These are phyloP conservation scores for Halictus rubicundus DNA, from an alignment of 1,140 invertebrate species.

Conservation along the genomic window DNA sequence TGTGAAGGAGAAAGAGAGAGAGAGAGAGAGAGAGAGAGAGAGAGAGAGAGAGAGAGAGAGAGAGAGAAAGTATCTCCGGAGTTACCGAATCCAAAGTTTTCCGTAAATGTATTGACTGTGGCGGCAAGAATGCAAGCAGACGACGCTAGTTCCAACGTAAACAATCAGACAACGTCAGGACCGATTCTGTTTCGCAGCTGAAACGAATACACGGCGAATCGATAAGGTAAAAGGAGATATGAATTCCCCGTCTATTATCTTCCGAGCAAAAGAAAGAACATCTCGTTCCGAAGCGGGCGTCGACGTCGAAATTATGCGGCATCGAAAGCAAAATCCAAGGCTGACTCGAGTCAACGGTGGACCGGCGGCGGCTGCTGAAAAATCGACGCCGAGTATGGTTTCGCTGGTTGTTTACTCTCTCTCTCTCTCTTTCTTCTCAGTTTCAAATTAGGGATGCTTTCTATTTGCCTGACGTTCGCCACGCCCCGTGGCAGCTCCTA, in stretches of 20 bases:
- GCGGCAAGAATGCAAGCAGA: background rate
- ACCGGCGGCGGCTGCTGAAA: background rate
- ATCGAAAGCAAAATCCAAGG: background rate
- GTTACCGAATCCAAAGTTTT: background rate
- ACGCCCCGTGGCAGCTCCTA: slow-evolving; percentile 73
- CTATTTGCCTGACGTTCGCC: slow-evolving; percentile 74
- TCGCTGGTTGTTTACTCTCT: slow-evolving; percentile 70
- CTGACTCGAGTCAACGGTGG: background rate
- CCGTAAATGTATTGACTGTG: background rate
- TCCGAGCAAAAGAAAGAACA: background rate
- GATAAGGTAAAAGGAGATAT: background rate
- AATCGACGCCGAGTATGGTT: slow-evolving; percentile 41
- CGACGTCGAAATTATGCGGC: background rate
- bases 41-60: no score
- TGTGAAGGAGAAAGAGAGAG: background rate
- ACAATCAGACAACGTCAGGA: background rate
- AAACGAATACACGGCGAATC: background rate
- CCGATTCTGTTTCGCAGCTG: background rate
- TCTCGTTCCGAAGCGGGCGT: background rate
- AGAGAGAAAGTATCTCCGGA: background rate
- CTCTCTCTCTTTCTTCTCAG: slow-evolving; percentile 57
- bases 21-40: no score
- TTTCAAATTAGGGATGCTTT: slow-evolving; percentile 77
- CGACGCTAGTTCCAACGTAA: background rate
- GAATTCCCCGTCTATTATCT: background rate